Conservation (phyloP, 2,797 vertebrate species). For the Argyrosomus regius region DNA sequence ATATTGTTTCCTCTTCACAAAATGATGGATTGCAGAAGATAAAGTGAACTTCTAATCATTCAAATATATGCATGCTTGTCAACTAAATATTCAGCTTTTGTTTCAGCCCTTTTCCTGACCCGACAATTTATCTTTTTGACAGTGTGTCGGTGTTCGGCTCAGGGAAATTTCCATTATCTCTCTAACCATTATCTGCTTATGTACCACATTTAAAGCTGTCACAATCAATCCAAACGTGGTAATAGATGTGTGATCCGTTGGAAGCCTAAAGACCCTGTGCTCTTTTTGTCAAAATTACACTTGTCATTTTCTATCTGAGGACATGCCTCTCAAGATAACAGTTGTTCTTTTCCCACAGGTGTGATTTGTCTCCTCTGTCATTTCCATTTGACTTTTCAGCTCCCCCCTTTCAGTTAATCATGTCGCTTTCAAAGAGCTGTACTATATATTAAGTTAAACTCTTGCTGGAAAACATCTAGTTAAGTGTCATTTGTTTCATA, state of each 20-base stretch:
- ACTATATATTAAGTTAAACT: constrained; percentile 1
- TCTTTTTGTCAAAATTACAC: constrained; percentile 83
- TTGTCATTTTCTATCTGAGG: constrained; percentile 84
- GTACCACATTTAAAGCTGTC: constrained; percentile 83
- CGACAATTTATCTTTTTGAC: constrained; percentile 87
- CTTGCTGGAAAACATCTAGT: neutral
- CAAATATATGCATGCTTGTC: constrained; percentile 75
- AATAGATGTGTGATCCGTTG: constrained; percentile 82
- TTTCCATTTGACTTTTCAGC: constrained; percentile 48
- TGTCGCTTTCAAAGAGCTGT: constrained; percentile 11
- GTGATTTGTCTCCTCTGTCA: constrained; percentile 59
- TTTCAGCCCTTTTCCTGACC: constrained; percentile 73
- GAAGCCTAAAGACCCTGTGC: constrained; percentile 67
- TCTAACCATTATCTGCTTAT: constrained; percentile 78
- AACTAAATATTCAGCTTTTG: constrained; percentile 74
- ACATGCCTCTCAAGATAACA: constrained; percentile 74
- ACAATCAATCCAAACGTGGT: constrained; percentile 75
- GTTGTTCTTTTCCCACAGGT: constrained; percentile 60
- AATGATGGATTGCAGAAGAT: constrained; percentile 75
- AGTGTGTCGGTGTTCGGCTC: constrained; percentile 62
- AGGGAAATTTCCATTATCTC: constrained; percentile 82
- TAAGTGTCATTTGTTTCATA: neutral
- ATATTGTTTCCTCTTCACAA: constrained; percentile 32
- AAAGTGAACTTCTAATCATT: constrained; percentile 71
- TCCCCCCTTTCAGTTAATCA: constrained; percentile 31